Evolutionary conservation across 2,888 invertebrate genomes (phyloP).

Genomic region (Athalia cordata): DNA sequence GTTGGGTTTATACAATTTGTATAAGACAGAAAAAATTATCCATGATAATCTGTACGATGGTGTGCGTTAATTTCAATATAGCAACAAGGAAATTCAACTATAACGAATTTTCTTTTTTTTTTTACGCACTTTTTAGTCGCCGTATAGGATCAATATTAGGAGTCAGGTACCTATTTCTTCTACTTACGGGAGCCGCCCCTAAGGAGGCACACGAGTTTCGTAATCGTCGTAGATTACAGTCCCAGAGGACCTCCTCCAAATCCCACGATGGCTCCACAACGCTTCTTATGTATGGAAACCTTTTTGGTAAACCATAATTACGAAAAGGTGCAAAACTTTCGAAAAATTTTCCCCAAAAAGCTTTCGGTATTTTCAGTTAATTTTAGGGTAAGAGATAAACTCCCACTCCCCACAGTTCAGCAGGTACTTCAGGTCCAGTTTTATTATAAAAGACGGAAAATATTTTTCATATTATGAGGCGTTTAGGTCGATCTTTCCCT

Average conservation of each 20-base stretch:
- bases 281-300: conserved; percentile 37
- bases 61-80: too few species aligned
- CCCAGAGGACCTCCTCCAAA: conserved; percentile 55
- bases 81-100: too few species aligned
- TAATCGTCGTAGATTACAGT: conserved; percentile 68
- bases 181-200: background rate
- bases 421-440: background rate
- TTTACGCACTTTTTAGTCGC: too few species aligned
- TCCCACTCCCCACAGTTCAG: background rate
- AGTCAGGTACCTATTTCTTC: too few species aligned
- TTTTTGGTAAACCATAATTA: conserved; percentile 59
- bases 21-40: too few species aligned
- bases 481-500: too few species aligned
- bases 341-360: conserved; percentile 59
- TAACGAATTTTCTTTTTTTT: too few species aligned
- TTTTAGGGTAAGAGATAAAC: conserved; percentile 53
- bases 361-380: conserved; percentile 56
- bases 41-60: too few species aligned
- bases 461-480: too few species aligned
- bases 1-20: too few species aligned
- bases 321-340: conserved; percentile 66
- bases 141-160: too few species aligned
- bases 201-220: conserved; percentile 47
- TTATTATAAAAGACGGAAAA: too few species aligned
- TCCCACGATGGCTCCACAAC: conserved; percentile 31